A percentile compares a stretch with the other conserved stretches of the same genome.
These are phyloP conservation scores for Esox masquinongy DNA, from an alignment of 2,797 vertebrate species.

Conservation along the genomic window DNA sequence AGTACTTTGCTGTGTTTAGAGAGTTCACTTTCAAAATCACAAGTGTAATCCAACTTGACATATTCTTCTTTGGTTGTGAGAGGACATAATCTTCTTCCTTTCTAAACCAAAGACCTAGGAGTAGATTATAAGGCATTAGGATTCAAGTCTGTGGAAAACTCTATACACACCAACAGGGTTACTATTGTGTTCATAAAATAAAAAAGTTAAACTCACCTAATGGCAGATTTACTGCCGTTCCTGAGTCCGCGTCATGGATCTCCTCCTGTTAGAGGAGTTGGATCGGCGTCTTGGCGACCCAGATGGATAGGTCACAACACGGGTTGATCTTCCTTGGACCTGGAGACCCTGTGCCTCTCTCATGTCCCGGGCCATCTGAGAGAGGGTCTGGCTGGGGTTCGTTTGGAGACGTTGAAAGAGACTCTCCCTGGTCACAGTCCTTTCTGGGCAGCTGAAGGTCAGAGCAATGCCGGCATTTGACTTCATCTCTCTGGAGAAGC, in stretches of 20 bases:
- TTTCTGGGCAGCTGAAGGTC: constrained; percentile 89
- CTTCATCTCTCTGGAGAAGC: constrained; percentile 95
- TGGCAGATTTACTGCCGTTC: constrained; percentile 64
- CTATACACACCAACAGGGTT: background rate
- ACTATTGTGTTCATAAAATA: background rate
- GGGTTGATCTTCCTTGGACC: constrained; percentile 71
- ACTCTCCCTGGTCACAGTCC: constrained; percentile 80
- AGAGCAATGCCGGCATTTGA: constrained; percentile 83
- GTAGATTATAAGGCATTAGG: constrained; percentile 16
- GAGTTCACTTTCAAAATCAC: constrained; percentile 56
- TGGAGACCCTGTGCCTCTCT: constrained; percentile 71
- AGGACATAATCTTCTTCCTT: constrained; percentile 42
- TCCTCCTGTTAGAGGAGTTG: constrained; percentile 67
- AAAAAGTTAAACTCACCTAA: background rate
- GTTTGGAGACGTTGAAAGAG: constrained; percentile 93
- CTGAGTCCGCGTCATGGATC: constrained; percentile 56
- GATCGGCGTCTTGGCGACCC: constrained; percentile 68
- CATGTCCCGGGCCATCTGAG: constrained; percentile 90
- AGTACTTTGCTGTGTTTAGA: constrained; percentile 43
- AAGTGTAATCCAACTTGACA: constrained; percentile 36
- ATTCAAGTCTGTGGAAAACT: background rate
- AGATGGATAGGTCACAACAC: constrained; percentile 80
- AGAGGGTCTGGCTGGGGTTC: constrained; percentile 80
- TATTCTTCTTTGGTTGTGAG: constrained; percentile 48
- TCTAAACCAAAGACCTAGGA: constrained; percentile 47